A percentile compares a stretch with the other conserved stretches of the same genome.
Conservation (phyloP, 1,140 invertebrate genomes). For the silkworm (Bombyx mori) region DNA sequence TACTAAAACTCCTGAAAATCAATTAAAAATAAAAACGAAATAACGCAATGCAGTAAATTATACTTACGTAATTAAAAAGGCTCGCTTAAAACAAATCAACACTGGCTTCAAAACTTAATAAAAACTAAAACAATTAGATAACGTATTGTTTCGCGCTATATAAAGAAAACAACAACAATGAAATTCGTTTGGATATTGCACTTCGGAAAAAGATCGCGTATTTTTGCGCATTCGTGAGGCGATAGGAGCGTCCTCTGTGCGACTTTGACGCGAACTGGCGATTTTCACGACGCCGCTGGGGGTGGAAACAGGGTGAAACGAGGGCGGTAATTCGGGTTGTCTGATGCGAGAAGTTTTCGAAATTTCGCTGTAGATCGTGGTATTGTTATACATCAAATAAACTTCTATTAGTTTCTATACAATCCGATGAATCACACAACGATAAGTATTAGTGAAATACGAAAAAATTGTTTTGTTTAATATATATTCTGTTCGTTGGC, state of each 20-base stretch:
- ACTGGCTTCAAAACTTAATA: constrained; percentile 7
- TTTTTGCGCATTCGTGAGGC: constrained; percentile 4
- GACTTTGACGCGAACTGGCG: constrained; percentile 35
- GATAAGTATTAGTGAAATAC: too few relatives aligned
- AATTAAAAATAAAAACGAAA: not conserved
- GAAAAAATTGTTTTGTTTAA: too few relatives aligned
- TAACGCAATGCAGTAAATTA: constrained; percentile 56
- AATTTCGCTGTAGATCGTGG: too few relatives aligned
- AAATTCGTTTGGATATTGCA: constrained; percentile 56
- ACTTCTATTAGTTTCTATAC: too few relatives aligned
- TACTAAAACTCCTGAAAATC: not conserved
- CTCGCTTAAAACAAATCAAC: constrained; percentile 16
- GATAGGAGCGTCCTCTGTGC: constrained; percentile 17
- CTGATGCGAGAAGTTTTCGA: not conserved
- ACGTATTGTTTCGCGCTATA: constrained; percentile 11
- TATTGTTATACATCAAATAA: too few relatives aligned
- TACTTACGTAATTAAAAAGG: constrained; percentile 46
- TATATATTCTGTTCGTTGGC: too few relatives aligned
- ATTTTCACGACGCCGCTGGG: constrained; percentile 26
- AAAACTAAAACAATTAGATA: constrained; percentile 18
- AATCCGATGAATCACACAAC: too few relatives aligned
- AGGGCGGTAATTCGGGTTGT: constrained; percentile 19
- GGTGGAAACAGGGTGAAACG: constrained; percentile 34
- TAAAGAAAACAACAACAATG: constrained; percentile 22
- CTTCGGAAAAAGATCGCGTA: constrained; percentile 47